These are phyloP conservation scores for Leucoraja ocellata DNA, from an alignment of 2,797 vertebrate species.

Conservation along the genomic window DNA sequence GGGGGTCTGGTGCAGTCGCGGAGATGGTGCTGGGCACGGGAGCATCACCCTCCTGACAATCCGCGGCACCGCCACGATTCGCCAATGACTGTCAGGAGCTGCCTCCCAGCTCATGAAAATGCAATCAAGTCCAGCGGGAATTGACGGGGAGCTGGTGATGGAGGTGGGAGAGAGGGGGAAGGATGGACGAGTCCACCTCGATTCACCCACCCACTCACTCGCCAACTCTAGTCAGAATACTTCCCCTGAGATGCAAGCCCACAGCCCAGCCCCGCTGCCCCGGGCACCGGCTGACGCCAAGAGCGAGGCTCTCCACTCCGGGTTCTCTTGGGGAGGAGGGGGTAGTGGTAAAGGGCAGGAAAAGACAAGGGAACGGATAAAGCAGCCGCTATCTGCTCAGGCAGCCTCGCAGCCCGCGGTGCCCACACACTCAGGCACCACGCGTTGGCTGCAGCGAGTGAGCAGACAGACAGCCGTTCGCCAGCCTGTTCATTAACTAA, in stretches of 20 bases:
- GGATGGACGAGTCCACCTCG: conserved; percentile 15
- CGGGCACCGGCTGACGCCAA: conserved; percentile 46
- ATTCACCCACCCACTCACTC: conserved; percentile 39
- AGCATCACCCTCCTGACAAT: conserved; percentile 18
- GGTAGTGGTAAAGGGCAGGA: background rate
- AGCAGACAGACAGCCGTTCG: conserved; percentile 40
- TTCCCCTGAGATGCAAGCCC: background rate
- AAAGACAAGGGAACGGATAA: conserved; percentile 18
- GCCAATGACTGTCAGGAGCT: conserved; percentile 42
- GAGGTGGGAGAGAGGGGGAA: background rate
- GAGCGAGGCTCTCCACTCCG: conserved; percentile 49
- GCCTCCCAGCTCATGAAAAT: conserved; percentile 21
- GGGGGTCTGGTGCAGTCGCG: background rate
- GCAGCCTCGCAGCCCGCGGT: background rate
- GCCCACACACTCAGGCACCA: conserved; percentile 10
- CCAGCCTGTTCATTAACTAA: conserved; percentile 56
- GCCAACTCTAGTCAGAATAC: too few relatives aligned
- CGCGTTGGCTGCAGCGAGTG: conserved; percentile 17
- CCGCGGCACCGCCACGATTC: background rate
- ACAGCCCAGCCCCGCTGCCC: background rate
- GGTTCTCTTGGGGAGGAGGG: too few relatives aligned
- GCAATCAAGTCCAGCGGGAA: conserved; percentile 12
- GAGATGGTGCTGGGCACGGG: background rate
- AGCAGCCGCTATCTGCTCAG: conserved; percentile 40
- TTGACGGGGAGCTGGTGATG: background rate